Evolutionary conservation across 2,888 invertebrate genomes (phyloP).

Genomic region (Oscheius onirici): DNA sequence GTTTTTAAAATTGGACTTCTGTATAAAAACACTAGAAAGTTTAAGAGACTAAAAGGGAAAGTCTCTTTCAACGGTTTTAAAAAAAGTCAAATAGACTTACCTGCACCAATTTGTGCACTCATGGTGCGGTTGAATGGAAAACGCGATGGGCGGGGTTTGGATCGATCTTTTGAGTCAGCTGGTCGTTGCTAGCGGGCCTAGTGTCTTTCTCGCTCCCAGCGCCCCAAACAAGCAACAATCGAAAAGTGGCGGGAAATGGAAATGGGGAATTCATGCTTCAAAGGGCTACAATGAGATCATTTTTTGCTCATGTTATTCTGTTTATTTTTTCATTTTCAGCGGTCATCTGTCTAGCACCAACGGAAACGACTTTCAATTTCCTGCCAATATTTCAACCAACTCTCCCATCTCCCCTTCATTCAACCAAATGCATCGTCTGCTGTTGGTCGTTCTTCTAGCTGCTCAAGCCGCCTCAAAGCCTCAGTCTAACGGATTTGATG

Average conservation of each 20-base stretch:
- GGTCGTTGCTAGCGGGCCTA: neutral
- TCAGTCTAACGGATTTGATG: too few relatives aligned
- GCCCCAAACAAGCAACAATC: neutral
- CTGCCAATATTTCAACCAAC: too few relatives aligned
- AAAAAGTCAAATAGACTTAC: neutral
- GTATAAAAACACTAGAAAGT: neutral
- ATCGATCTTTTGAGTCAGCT: slow-evolving; percentile 26
- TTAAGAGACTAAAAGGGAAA: neutral
- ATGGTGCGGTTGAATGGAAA: slow-evolving; percentile 9
- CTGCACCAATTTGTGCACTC: slow-evolving; percentile 27
- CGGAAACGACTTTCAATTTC: too few relatives aligned
- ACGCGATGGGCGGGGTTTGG: slow-evolving; percentile 11
- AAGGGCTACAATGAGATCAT: too few relatives aligned
- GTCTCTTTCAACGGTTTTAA: neutral
- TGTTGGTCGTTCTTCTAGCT: too few relatives aligned
- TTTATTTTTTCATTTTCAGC: too few relatives aligned
- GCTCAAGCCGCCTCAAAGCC: too few relatives aligned
- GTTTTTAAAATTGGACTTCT: neutral
- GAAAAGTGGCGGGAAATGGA: too few relatives aligned
- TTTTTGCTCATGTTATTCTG: too few relatives aligned
- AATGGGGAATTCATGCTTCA: neutral
- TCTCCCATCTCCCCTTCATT: too few relatives aligned
- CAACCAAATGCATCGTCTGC: too few relatives aligned
- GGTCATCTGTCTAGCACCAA: too few relatives aligned
- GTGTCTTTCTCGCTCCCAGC: neutral